These are phyloP conservation scores for Neoitamus cyanurus DNA, from an alignment of 2,888 invertebrate genomes.

Conservation along the genomic window DNA sequence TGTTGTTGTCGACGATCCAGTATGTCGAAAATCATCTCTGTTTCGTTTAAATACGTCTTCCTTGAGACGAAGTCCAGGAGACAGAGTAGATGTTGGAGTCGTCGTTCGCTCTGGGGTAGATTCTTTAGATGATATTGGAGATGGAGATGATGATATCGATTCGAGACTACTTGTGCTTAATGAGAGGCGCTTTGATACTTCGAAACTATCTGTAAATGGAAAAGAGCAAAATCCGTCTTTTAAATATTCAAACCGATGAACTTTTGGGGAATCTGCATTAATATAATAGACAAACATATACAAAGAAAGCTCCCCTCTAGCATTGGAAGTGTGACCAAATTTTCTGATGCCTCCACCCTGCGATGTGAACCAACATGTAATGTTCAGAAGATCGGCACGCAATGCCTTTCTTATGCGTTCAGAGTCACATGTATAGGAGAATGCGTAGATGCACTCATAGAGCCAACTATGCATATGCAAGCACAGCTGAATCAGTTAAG, in stretches of 20 bases:
- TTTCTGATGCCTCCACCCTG: too few relatives aligned
- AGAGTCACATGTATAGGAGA: too few relatives aligned
- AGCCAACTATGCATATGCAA: too few relatives aligned
- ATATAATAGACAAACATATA: too few relatives aligned
- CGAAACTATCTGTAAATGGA: constrained; percentile 24
- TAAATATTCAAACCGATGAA: background rate
- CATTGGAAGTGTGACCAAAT: too few relatives aligned
- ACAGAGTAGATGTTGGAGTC: background rate
- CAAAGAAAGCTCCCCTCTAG: too few relatives aligned
- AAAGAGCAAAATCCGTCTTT: background rate
- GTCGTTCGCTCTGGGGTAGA: background rate
- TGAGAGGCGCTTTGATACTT: constrained; percentile 13
- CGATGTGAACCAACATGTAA: too few relatives aligned
- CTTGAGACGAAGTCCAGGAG: background rate
- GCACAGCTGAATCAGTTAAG: too few relatives aligned
- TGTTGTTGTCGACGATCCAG: background rate
- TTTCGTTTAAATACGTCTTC: background rate
- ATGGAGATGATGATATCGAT: constrained; percentile 24
- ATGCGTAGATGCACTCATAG: too few relatives aligned
- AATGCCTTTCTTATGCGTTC: too few relatives aligned
- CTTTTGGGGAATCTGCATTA: background rate
- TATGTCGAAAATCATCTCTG: background rate
- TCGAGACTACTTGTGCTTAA: constrained; percentile 32
- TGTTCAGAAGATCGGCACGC: too few relatives aligned
- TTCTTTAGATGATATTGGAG: constrained; percentile 32